Base-by-base conservation (phyloP, 2,113 vertebrate species). In the Stictonetta naevosa region DNA sequence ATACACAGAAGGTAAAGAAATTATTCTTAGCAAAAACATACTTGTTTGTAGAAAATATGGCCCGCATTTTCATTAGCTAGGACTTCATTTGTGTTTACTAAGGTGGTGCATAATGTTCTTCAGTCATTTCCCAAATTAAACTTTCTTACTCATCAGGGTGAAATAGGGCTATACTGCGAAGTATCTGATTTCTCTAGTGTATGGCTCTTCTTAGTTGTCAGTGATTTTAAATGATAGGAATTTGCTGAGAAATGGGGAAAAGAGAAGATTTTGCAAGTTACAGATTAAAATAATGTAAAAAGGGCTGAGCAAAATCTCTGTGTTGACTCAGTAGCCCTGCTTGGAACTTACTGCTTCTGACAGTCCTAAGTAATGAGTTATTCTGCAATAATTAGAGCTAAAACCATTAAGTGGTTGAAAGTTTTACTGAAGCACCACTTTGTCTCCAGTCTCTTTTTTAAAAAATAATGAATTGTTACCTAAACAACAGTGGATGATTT, bases 381-480 rank as follows among this genome's bases (percentile, higher is more conserved):
- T 89, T 64, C 26, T 83, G 90, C 88, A 95, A 72, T 88, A 83
- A 81, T 90, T 60, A 86, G 75, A 93, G 94, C 76, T 71, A 90
- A 96, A 66, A 5, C 68, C 64, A 96, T 84, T 95, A 91, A 88
- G 76, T 88, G 52, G 33, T 71, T 83, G 34, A 62, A 90, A 90
- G 44, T 86, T 96, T 88, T 79, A 83, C 64, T 0, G 0, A 58
- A 66, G 79, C 58, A 86, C 64, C 77, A 40, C 81, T 88, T 90
- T 93, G 66, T 64, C 60, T 88, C 56, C 16, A 4, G 26, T 53
- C 25, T n/a, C 4, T 33, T 88, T 91, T 72, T 86, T 94, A 66
- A 91, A 93, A 96, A 97, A 95, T 90, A 94, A 76, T 89, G 38
- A 68, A 82, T 73, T 34, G 13, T 28, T 93, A 75, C 78, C 79